Percentiles rank a stretch among this genome's conserved stretches.
Conservation (phyloP, 2,113 vertebrate genomes). For the Agelaius tricolor region DNA sequence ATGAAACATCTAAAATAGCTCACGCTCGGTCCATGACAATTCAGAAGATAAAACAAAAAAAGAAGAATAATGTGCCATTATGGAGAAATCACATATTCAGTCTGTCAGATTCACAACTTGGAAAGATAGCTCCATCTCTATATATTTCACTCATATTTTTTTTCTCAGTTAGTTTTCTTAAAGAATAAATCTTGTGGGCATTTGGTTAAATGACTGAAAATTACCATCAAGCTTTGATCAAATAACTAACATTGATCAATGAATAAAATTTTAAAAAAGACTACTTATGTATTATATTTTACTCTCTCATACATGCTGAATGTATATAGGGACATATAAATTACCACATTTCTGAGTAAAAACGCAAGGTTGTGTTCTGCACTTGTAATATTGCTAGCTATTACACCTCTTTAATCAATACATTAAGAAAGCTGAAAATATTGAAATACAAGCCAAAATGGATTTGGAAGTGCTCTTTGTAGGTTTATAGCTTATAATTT, state of each 20-base stretch:
- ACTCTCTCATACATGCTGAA: not conserved
- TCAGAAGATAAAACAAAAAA: not conserved
- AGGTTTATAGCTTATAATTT: not conserved
- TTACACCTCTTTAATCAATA: not conserved
- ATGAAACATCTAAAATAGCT: not conserved
- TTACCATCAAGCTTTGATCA: not conserved
- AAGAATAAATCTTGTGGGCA: not conserved
- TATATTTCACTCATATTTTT: not conserved
- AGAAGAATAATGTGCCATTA: not conserved
- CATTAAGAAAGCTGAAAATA: not conserved
- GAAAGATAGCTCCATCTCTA: not conserved
- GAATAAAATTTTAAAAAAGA: not conserved
- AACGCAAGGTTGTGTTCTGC: not conserved
- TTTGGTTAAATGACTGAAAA: not conserved
- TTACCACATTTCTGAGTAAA: not conserved
- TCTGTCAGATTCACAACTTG: not conserved
- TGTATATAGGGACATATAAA: not conserved
- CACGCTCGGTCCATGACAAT: not conserved
- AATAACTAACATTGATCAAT: not conserved
- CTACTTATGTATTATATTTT: not conserved
- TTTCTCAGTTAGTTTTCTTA: not conserved
- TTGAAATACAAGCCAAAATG: not conserved
- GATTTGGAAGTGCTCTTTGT: not conserved
- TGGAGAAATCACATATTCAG: not conserved
- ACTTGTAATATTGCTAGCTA: not conserved